Percentiles rank a stretch among this genome's conserved stretches.
Conservation (phyloP, 2,797 vertebrate genomes). For the Atherinosoma microstoma region DNA sequence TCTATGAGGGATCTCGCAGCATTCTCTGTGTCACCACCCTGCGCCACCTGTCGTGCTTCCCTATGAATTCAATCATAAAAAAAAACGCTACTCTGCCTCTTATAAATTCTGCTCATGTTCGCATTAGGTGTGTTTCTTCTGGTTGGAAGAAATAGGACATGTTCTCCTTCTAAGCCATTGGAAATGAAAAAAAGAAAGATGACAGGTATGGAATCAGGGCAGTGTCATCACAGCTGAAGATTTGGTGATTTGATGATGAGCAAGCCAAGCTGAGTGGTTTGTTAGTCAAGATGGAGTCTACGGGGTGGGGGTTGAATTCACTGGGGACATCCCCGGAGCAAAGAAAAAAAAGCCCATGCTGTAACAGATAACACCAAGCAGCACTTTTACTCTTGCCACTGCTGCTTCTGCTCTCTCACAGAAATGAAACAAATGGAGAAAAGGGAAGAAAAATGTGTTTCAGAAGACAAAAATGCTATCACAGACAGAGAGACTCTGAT, state of each 20-base stretch:
- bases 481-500: neutral
- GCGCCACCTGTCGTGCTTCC: conserved; percentile 28
- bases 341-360: conserved; percentile 11
- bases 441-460: conserved; percentile 5
- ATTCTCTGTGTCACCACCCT: conserved; percentile 26
- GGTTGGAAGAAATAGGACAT: conserved; percentile 24
- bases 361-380: conserved; percentile 17
- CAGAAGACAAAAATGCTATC: conserved; percentile 10
- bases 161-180: conserved; percentile 16
- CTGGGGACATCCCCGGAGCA: conserved; percentile 27
- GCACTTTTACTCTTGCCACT: conserved; percentile 14
- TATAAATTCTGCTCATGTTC: conserved; percentile 32
- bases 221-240: conserved; percentile 24
- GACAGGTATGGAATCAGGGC: conserved; percentile 40
- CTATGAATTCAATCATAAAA: conserved; percentile 32
- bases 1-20: conserved; percentile 42
- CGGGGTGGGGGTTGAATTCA: conserved; percentile 24
- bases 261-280: conserved; percentile 29
- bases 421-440: conserved; percentile 33
- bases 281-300: conserved; percentile 18
- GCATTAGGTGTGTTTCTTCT: conserved; percentile 14
- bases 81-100: conserved; percentile 6
- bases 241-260: conserved; percentile 46
- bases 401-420: conserved; percentile 8
- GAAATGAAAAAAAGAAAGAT: conserved; percentile 38